phyloP scores from a whole-genome alignment of 2,113 vertebrate genomes.

The Mobula hypostoma region DNA sequence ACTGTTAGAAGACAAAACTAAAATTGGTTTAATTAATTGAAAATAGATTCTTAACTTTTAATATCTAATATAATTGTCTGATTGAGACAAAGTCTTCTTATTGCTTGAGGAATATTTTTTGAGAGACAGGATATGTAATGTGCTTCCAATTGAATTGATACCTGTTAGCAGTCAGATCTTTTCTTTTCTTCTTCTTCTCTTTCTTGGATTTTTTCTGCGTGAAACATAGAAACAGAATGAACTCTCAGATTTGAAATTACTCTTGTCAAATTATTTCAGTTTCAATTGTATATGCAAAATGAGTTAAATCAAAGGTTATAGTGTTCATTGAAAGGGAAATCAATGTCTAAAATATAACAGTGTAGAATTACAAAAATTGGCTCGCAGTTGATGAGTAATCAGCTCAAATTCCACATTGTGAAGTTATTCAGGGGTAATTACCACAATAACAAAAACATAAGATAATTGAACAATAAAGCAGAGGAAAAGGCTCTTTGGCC shows the following conservation, averaged over 20 bases:
- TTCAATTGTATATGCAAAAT: neutral
- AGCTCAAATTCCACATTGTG: too few species aligned
- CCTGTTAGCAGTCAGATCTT: conserved; percentile 69
- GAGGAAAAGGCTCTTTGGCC: too few species aligned
- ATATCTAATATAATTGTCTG: neutral
- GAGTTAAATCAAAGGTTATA: neutral
- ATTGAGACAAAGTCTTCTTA: neutral
- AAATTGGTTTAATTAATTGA: neutral
- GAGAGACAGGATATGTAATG: neutral
- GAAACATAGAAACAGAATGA: conserved; percentile 43
- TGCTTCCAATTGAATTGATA: conserved; percentile 40
- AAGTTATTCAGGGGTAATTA: too few species aligned
- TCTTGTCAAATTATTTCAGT: neutral
- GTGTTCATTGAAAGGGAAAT: too few species aligned
- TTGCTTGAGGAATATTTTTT: neutral
- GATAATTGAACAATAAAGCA: too few species aligned
- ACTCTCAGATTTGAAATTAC: neutral
- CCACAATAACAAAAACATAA: too few species aligned
- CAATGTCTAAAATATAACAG: too few species aligned
- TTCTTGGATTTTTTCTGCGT: conserved; percentile 53
- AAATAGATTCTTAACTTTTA: neutral
- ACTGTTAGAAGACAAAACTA: neutral
- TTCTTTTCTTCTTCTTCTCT: conserved; percentile 54
- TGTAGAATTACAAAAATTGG: too few species aligned
- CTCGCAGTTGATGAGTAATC: too few species aligned